phyloP scores from a whole-genome alignment of 2,113 vertebrate species.

The Erinaceus europaeus region DNA sequence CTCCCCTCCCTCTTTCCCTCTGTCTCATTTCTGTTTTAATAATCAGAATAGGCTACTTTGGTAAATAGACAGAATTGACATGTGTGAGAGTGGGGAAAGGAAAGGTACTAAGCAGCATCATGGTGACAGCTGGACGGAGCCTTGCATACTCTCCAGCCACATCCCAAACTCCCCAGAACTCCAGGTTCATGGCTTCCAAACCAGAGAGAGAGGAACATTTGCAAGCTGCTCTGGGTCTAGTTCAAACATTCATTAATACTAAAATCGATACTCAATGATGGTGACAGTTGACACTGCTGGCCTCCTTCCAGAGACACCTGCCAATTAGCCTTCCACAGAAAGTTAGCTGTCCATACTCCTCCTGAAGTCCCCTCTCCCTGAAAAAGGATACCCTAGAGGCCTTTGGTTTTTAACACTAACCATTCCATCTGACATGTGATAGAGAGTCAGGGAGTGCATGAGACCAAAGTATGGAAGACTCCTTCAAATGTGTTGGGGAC shows the following conservation, averaged over 20 bases:
- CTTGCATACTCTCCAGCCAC: conserved; percentile 75
- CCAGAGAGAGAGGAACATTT: conserved; percentile 51
- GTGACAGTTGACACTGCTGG: conserved; percentile 24
- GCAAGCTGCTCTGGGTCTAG: conserved; percentile 69
- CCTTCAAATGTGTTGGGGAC: too few species aligned
- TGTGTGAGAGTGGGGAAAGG: conserved; percentile 43
- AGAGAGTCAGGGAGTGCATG: too few species aligned
- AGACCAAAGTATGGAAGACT: too few species aligned
- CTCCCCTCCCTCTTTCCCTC: too few species aligned
- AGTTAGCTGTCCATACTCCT: neutral
- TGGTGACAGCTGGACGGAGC: conserved; percentile 81
- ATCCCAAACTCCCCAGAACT: conserved; percentile 72
- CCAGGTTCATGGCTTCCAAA: conserved; percentile 77
- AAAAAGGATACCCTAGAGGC: neutral
- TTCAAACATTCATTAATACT: conserved; percentile 65
- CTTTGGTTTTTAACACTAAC: neutral
- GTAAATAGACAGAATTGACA: conserved; percentile 74
- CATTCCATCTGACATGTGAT: neutral
- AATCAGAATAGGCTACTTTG: conserved; percentile 75
- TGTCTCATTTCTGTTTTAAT: too few species aligned
- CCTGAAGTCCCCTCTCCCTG: neutral
- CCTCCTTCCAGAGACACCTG: neutral
- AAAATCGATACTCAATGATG: conserved; percentile 40
- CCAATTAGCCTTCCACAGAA: neutral
- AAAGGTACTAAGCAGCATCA: conserved; percentile 74